Evolutionary conservation across 2,888 invertebrate genomes (phyloP), one percentile per base, ranked within the genome.

Genomic region (Mactromeris polynyma): DNA sequence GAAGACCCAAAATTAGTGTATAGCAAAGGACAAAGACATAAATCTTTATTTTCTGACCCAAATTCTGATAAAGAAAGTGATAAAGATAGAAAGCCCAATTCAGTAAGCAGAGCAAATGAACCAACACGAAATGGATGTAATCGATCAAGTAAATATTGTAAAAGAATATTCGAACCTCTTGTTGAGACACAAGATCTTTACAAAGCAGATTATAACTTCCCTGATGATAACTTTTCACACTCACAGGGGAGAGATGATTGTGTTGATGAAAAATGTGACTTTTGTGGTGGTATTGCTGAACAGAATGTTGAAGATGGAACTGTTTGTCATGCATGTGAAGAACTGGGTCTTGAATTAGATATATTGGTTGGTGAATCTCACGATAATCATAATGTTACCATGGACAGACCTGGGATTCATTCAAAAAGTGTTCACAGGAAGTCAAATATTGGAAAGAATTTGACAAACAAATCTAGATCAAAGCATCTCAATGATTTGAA

Each of bases 281-380:
- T 83, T 31, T 91, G 91, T 83, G 89, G 90, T 11, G 78, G 87
- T 83, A 78, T 80, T 19, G 85, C 85, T 0, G 78, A 31, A 11
- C 46, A 78, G 9, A 6, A 33, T n/a, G 19, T 82, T 11, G 64
- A 42, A 7, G 80, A 87, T 26, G 88, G 86, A 33, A 85, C 36
- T 36, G 80, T 90, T 14, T 91, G 90, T 90, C 51, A 40, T 19
- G n/a, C 83, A 0, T 91, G 91, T 86, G 81, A 89, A 31, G 88
- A 58, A 85, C 86, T 91, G 4, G 87, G 89, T 0, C 51, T 86
- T 14, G 91, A 91, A 58, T 85, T 91, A 3, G 90, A 91, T 64
- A 64, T 82, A 17, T 38, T 89, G 0, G 83, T 86, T 26, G 73
- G 79, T 19, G 80, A 46, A 21, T 77, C 58, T 36, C 42, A 36